Percentiles rank a stretch among this genome's conserved stretches.
Conservation (phyloP, 1,140 invertebrate species). For the Radopholus similis region DNA sequence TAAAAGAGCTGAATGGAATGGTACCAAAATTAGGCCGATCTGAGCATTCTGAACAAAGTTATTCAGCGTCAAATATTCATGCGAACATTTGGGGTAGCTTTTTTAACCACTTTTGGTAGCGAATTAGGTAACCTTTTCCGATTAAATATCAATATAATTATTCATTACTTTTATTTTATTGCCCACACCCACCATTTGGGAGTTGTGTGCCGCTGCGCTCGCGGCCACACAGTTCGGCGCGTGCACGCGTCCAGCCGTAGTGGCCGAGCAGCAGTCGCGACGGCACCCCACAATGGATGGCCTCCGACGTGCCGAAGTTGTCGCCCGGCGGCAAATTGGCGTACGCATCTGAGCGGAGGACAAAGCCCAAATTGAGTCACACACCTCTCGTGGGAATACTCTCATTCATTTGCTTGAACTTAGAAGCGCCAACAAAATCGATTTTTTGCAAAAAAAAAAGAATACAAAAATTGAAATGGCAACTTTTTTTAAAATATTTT, state of each 20-base stretch:
- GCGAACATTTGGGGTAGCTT: too few relatives aligned
- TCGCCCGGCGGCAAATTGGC: conserved; percentile 40
- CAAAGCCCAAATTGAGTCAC: not conserved
- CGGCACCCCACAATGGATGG: conserved; percentile 29
- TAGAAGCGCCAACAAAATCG: not conserved
- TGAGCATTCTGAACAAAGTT: too few relatives aligned
- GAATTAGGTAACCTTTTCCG: too few relatives aligned
- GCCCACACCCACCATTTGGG: conserved; percentile 17
- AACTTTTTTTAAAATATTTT: not conserved
- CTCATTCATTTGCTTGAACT: too few relatives aligned
- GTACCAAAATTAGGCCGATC: too few relatives aligned
- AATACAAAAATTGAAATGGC: not conserved
- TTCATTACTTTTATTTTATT: not conserved
- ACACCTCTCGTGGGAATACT: not conserved
- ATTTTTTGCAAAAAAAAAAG: not conserved
- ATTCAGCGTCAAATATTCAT: too few relatives aligned
- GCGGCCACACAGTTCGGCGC: conserved; percentile 19
- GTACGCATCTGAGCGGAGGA: conserved; percentile 20
- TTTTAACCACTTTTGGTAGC: too few relatives aligned
- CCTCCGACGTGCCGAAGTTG: conserved; percentile 40
- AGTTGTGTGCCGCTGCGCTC: conserved; percentile 21
- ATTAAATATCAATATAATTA: not conserved
- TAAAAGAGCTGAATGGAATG: too few relatives aligned
- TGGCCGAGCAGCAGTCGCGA: conserved; percentile 31
- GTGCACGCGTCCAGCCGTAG: conserved; percentile 33